phyloP scores from a whole-genome alignment of 1,140 invertebrate species.

The Harpegnathos saltator region DNA sequence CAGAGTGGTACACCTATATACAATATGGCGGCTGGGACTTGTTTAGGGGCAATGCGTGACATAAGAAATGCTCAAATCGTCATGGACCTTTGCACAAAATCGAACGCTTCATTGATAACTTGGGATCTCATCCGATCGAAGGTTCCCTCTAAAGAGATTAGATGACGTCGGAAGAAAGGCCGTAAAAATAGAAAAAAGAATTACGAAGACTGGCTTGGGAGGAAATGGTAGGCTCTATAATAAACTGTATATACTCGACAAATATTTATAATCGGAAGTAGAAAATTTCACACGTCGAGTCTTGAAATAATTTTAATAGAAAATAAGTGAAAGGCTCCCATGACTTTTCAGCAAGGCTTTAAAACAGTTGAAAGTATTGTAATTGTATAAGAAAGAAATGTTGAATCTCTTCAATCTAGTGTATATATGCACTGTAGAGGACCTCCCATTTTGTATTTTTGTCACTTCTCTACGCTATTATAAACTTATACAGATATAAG shows the following conservation, averaged over 20 bases:
- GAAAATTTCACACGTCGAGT: not conserved
- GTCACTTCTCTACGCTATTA: not conserved
- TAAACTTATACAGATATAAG: not conserved
- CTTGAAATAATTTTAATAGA: not conserved
- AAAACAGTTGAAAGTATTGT: conserved; percentile 46
- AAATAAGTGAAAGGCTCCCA: not conserved
- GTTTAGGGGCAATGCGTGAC: conserved; percentile 88
- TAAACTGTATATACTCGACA: conserved; percentile 26
- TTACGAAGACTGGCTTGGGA: conserved; percentile 16
- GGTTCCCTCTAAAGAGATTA: conserved; percentile 72
- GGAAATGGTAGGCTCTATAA: not conserved
- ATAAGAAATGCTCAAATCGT: conserved; percentile 86
- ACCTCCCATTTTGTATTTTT: not conserved
- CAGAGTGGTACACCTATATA: conserved; percentile 92
- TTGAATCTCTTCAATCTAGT: conserved; percentile 8
- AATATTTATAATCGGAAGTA: conserved; percentile 4
- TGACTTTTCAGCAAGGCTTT: not conserved
- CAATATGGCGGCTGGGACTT: conserved; percentile 94
- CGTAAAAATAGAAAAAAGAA: conserved; percentile 42
- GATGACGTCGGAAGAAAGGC: conserved; percentile 71
- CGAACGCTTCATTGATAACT: conserved; percentile 85
- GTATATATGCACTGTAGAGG: conserved; percentile 4
- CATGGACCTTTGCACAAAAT: conserved; percentile 91
- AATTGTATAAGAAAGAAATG: conserved; percentile 26
- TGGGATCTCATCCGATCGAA: conserved; percentile 91